Base-by-base conservation (phyloP, 2,113 vertebrate genomes). In the Opisthocomus hoazin region DNA sequence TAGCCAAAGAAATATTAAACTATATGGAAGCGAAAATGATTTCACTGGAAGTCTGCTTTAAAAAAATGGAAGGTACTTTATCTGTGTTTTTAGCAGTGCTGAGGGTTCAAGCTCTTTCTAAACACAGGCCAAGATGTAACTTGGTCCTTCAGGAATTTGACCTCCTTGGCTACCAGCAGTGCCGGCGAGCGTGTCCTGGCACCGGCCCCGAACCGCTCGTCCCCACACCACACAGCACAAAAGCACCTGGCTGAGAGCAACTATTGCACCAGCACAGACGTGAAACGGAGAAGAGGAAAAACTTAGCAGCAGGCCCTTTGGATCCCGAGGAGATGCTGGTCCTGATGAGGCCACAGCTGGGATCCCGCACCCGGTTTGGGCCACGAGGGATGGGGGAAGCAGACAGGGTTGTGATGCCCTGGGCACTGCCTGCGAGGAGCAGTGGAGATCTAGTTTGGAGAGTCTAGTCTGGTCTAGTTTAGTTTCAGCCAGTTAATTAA, bases 1-100 rank as follows among this genome's bases (percentile, higher is more conserved):
- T 81, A 60, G 90, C 90, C 96, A 96, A 87, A 84, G 77, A 29
- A 92, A 87, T 53, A 80, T 58, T 94, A 65, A 93, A 85, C 73
- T 63, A 34, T 22, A 54, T 80, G 73, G 84, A 94, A 90, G 69
- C 46, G 32, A 96, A 90, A 87, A 90, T 57, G 5, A 74, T 83
- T 83, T 76, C 82, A 37, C 74, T 85, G 53, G 10, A 82, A 91
- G 56, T 27, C 82, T 83, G 56, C 51, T 87, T 29, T 68, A 43
- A 77, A 93, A n/a, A n/a, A 39, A 39, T 1, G 8, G 18, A 74
- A 56, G 46, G 34, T 36, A 60, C 34, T 50, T 57, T 54, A 43
- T 76, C 51, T 57, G 18, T 10, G 26, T 45, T 54, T 85, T 45
- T 23, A 79, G 43, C 65, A 71, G 48, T 12, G 8, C 27, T 58